Evolutionary conservation across 2,797 vertebrate species (phyloP), one percentile per base, ranked within the genome.

Genomic region (Acanthiza pusilla): DNA sequence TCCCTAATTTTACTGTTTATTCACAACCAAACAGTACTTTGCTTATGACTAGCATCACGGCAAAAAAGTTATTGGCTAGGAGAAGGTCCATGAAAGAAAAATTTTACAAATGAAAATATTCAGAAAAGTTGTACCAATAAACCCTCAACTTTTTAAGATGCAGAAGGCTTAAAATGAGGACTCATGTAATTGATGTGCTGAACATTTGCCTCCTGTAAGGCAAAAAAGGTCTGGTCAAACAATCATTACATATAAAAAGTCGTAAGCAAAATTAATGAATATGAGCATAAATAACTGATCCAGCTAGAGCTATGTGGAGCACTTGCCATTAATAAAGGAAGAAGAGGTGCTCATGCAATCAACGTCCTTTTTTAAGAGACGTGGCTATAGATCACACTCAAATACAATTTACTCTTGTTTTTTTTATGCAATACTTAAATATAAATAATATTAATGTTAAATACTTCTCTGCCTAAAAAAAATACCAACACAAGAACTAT

Each of bases 81-180:
- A 62, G 13, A 38, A 5, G 13, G 9, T 19, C 7, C 9, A 11
- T 10, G 11, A 81, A 78, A 72, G 40, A 88, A 32, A 7, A 71
- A 47, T 75, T 66, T 81, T 67, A 57, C 13, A 45, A 63, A 42
- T 11, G 4, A 84, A 78, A 87, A 78, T 55, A 55, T 32, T 43
- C 23, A 63, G 30, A 71, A 50, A 72, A 45, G 5, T 40, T 32
- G 8, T 74, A 43, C 18, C 12, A 70, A 48, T 58, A 70, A 63
- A 73, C 9, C 5, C 0, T 0, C 7, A 38, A 27, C 61, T 11
- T n/a, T 27, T 66, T 58, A 66, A 43, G 29, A 25, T 71, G 78
- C 2, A 43, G 27, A 75, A 71, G 5, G 14, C 15, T 85, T 60
- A 66, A 76, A 76, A 10, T 32, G 30, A 34, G 70, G 20, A 60